Evolutionary conservation across 2,888 invertebrate genomes (phyloP).

Genomic region (Platycheirus rosarum): DNA sequence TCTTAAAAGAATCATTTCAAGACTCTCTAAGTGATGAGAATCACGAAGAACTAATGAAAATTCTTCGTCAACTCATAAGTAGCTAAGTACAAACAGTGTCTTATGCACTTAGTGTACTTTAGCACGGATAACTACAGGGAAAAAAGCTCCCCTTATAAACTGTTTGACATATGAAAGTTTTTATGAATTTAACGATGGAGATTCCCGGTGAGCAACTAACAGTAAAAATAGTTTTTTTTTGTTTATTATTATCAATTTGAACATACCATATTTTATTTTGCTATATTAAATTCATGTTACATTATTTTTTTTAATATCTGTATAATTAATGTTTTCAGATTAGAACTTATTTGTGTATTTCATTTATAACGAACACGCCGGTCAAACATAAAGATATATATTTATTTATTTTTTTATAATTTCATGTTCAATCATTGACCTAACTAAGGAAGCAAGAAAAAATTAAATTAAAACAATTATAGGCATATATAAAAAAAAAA

Average conservation of each 20-base stretch:
- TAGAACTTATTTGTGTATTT: conserved; percentile 18
- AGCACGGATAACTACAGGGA: too few species aligned
- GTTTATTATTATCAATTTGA: conserved; percentile 43
- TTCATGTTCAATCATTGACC: conserved; percentile 3
- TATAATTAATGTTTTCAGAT: conserved; percentile 23
- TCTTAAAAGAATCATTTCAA: too few species aligned
- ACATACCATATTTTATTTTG: conserved; percentile 59
- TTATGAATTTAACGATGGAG: too few species aligned
- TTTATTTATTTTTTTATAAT: not conserved
- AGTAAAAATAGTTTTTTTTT: conserved; percentile 2
- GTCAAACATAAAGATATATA: conserved; percentile 7
- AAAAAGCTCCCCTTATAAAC: too few species aligned
- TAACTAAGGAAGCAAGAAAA: conserved; percentile 31
- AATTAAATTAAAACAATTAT: conserved; percentile 1
- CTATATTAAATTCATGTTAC: conserved; percentile 59
- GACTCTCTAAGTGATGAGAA: too few species aligned
- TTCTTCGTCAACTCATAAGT: too few species aligned
- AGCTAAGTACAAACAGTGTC: too few species aligned
- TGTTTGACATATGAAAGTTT: too few species aligned
- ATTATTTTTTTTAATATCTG: conserved; percentile 36
- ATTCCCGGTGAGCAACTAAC: too few species aligned
- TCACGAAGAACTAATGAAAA: too few species aligned
- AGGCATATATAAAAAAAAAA: not conserved
- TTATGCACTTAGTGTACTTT: too few species aligned
- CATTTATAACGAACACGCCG: conserved; percentile 33